phyloP scores from a whole-genome alignment of 2,797 vertebrate genomes.

The Rachycentron canadum region DNA sequence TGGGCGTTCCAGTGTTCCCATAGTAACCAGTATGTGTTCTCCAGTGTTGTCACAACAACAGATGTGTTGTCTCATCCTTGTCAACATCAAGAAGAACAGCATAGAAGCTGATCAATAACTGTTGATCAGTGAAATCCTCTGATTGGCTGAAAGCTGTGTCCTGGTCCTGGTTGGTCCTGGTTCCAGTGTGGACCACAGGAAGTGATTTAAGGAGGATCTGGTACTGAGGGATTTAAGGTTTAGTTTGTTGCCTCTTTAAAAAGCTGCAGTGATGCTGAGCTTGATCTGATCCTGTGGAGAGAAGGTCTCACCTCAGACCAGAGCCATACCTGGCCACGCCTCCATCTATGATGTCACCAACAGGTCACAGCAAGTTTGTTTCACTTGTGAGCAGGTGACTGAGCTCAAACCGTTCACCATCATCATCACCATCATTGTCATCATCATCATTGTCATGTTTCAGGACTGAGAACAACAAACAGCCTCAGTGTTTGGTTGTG shows the following conservation, averaged over 20 bases:
- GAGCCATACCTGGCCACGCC: background rate
- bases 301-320: background rate
- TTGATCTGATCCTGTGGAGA: background rate
- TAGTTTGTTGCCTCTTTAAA: too few relatives aligned
- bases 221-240: too few relatives aligned
- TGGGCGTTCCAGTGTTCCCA: background rate
- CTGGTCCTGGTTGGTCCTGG: constrained; percentile 1
- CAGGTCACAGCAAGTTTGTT: background rate
- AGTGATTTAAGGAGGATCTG: too few relatives aligned
- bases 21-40: background rate
- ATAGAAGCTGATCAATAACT: background rate
- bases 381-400: background rate
- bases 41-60: background rate
- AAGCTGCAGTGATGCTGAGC: too few relatives aligned
- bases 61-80: background rate
- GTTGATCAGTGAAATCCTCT: background rate
- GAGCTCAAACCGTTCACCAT: too few relatives aligned
- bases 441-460: background rate
- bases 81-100: background rate
- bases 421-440: background rate
- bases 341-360: constrained; percentile 12
- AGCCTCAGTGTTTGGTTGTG: too few relatives aligned
- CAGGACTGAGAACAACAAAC: too few relatives aligned
- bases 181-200: background rate
- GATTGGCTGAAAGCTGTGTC: background rate